Percentiles rank a stretch among this genome's conserved stretches.
These are phyloP conservation scores for Lophius americanus DNA, from an alignment of 2,797 vertebrate species.

Conservation along the genomic window DNA sequence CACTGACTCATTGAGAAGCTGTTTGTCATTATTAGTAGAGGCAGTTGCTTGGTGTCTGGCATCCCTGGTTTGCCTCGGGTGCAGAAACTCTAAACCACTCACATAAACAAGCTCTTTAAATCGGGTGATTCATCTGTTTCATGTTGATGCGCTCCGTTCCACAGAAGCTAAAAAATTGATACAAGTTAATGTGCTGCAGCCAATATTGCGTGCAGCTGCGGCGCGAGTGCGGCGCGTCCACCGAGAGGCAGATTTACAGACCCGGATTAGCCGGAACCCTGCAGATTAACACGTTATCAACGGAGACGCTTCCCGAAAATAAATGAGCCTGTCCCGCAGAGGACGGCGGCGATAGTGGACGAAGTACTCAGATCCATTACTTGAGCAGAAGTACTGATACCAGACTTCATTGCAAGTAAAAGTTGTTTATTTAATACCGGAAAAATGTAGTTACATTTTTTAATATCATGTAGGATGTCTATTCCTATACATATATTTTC, in stretches of 20 bases:
- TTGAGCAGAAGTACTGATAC: too few relatives aligned
- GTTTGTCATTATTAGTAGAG: conserved; percentile 72
- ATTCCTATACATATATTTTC: too few relatives aligned
- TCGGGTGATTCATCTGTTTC: conserved; percentile 71
- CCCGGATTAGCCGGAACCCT: conserved; percentile 24
- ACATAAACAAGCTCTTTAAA: conserved; percentile 75
- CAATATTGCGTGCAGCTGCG: conserved; percentile 37
- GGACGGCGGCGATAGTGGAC: too few relatives aligned
- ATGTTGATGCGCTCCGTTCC: conserved; percentile 57
- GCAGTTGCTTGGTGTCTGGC: conserved; percentile 70
- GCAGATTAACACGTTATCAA: conserved; percentile 24
- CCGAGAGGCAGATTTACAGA: conserved; percentile 32
- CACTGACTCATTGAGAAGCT: conserved; percentile 59
- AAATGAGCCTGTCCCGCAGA: not conserved
- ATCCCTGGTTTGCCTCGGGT: conserved; percentile 74
- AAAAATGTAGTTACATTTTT: too few relatives aligned
- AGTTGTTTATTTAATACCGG: too few relatives aligned
- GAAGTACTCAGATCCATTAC: too few relatives aligned
- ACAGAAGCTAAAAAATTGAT: conserved; percentile 58
- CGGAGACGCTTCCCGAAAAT: conserved; percentile 6
- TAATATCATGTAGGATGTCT: too few relatives aligned
- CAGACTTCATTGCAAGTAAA: too few relatives aligned
- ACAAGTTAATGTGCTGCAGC: conserved; percentile 30
- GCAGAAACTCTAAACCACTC: conserved; percentile 76
- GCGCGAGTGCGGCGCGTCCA: conserved; percentile 10